Base-by-base conservation (phyloP, 2,888 invertebrate species). In the Blomia tropicalis region DNA sequence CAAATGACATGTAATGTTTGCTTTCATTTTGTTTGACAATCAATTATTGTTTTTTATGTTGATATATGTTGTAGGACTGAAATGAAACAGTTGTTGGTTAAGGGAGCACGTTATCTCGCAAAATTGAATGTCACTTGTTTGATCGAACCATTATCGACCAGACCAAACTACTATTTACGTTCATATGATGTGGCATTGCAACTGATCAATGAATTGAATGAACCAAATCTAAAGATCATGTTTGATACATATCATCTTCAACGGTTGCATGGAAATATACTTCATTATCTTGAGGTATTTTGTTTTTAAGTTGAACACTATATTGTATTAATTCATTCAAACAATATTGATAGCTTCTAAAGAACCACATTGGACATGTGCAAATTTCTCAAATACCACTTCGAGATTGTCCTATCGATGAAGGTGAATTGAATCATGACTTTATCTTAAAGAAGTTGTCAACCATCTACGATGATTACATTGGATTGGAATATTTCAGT, bases 401-500 rank as follows among this genome's bases (percentile, higher is more conserved):
- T 5, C 58, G 64, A 32, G 63, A 64, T 56, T n/a, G 44, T 58
- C 64, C 64, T 3, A 27, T 64, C 2, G 51, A 56, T n/a, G 56
- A 32, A 4, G 64, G 64, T 7, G 64, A 64, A 56, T 23, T 64
- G 5, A 63, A 64, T 56, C 62, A 63, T 44, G 54, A 54, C 27
- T 64, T 59, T 63, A 23, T 64, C 1, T 30, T 64, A 3, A 43
- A 53, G 27, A 14, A 58, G 23, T 31, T 64, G 7, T 25, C 30
- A 23, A 22, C 30, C n/a, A 43, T 36, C 17, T 63, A 64, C 31
- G 7, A 22, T 25, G 64, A 61, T 23, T 59, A 56, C n/a, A 54
- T 64, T 7, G 64, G 64, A 36, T 44, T 64, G 36, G 64, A 64
- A 44, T 64, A 59, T 36, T 63, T 27, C 59, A 60, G 63, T 63